Percentiles rank a stretch among this genome's conserved stretches.
These are phyloP conservation scores for Thera obeliscata DNA, from an alignment of 2,888 invertebrate genomes.

Conservation along the genomic window DNA sequence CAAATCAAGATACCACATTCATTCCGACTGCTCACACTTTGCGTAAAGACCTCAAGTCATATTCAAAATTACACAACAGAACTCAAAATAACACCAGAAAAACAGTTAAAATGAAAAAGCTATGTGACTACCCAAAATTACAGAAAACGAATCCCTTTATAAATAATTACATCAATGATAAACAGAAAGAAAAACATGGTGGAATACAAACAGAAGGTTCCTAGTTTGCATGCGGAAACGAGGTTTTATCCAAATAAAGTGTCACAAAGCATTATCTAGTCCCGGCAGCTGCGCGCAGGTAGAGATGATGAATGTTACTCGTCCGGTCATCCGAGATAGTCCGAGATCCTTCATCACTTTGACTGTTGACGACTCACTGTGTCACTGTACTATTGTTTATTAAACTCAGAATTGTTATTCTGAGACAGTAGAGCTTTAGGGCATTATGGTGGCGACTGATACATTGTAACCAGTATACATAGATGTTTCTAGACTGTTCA, in stretches of 20 bases:
- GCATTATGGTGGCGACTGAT: not conserved
- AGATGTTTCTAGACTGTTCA: not conserved
- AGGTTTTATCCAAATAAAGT: conserved; percentile 35
- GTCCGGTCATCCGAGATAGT: conserved; percentile 28
- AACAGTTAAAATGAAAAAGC: too few relatives aligned
- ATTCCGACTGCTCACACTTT: too few relatives aligned
- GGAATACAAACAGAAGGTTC: conserved; percentile 4
- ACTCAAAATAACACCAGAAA: too few relatives aligned
- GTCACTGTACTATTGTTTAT: conserved; percentile 7
- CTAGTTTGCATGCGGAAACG: conserved; percentile 7
- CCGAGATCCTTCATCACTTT: conserved; percentile 26
- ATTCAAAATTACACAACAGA: too few relatives aligned
- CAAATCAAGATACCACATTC: too few relatives aligned
- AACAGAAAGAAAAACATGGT: not conserved
- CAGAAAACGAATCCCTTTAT: too few relatives aligned
- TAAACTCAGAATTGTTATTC: not conserved
- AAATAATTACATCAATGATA: not conserved
- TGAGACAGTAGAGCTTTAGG: not conserved
- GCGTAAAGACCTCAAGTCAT: too few relatives aligned
- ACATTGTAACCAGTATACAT: not conserved
- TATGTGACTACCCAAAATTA: too few relatives aligned
- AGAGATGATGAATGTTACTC: conserved; percentile 27
- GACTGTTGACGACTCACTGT: conserved; percentile 8
- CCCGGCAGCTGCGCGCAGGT: conserved; percentile 34
- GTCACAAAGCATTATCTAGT: conserved; percentile 36